phyloP scores from a whole-genome alignment of 2,797 vertebrate species.

The Pelobates cultripes region DNA sequence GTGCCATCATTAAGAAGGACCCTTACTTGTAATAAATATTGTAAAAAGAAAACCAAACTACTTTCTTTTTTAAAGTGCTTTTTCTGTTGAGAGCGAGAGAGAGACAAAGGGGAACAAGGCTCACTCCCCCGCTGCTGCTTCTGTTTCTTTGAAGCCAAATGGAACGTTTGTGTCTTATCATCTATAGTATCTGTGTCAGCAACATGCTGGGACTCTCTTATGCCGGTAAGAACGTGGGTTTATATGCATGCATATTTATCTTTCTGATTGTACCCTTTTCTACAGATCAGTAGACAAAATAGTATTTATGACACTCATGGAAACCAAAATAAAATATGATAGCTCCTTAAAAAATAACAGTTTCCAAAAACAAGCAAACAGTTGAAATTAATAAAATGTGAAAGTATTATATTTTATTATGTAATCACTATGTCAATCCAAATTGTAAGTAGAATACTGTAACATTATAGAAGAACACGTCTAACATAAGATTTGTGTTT shows the following conservation, averaged over 20 bases:
- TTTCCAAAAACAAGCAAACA: neutral
- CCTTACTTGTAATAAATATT: neutral
- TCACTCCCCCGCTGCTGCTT: slow-evolving; percentile 29
- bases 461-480: too few relatives aligned
- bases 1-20: slow-evolving; percentile 1
- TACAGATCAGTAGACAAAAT: neutral
- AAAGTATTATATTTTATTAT: neutral
- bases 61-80: neutral
- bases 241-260: neutral
- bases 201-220: neutral
- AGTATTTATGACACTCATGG: too few relatives aligned
- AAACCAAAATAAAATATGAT: neutral
- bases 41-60: neutral
- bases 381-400: neutral
- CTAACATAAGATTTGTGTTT: neutral
- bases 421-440: too few relatives aligned
- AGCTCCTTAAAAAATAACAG: neutral
- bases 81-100: neutral
- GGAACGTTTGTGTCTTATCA: slow-evolving; percentile 41
- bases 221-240: slow-evolving; percentile 39
- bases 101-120: neutral
- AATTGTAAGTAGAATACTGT: too few relatives aligned
- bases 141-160: slow-evolving; percentile 44
- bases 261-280: neutral
- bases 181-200: slow-evolving; percentile 46